Evolutionary conservation across 2,888 invertebrate genomes (phyloP), one percentile per base, ranked within the genome.

Genomic region (Ypsolopha sequella): DNA sequence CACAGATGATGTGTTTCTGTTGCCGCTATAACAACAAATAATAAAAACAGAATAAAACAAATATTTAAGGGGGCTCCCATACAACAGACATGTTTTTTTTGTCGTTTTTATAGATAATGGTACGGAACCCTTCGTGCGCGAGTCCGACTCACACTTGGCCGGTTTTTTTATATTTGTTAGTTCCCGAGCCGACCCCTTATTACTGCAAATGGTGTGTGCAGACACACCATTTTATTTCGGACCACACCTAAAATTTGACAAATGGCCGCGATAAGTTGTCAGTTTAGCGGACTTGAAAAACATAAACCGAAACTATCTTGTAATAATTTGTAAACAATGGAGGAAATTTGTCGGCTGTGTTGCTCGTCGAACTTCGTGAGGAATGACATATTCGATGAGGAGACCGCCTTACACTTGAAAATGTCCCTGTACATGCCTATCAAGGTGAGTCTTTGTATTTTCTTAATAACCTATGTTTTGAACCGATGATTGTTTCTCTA

Each of bases 351-450:
- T 65, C 71, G 86, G 56, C 65, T 86, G 56, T 86, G 86, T 65
- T 84, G 80, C 64, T 81, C 85, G 36, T 65, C 75, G 44, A 88
- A 72, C 70, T 88, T 73, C 57, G 91, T 92, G 48, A 90, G 90
- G 66, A 89, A 91, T 67, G 84, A 90, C 63, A 92, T 92, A 73
- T 92, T 92, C 68, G 91, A 90, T 60, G 91, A 90, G 60, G 89
- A 89, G 65, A 91, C 89, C 65, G 91, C 91, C 58, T 86, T 91
- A 61, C 91, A 89, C 68, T 73, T 90, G 58, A 92, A 92, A 87
- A 91, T 92, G 80, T 89, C 90, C 55, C 82, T 91, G 60, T 92
- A 92, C 74, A 88, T 92, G 71, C 92, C 92, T 73, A 90, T 92
- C 70, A 92, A 92, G 91, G 92, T 92, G 89, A 75, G 48, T 51